Evolutionary conservation across 2,797 vertebrate species (phyloP).

Genomic region (Calcarius lapponicus): DNA sequence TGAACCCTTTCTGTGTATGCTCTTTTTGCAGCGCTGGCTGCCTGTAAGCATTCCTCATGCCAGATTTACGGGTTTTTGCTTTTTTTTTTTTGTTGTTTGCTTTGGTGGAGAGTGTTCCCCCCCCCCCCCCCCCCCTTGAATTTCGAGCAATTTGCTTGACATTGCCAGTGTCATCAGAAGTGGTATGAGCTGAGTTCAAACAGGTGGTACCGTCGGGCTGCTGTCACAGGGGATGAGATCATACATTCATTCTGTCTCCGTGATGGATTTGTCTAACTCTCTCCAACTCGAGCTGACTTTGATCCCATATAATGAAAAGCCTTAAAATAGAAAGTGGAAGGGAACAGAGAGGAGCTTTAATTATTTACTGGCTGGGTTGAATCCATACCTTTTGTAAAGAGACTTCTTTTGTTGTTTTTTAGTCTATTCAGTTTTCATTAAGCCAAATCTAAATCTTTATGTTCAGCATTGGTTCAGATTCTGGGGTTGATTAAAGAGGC

Average conservation of each 20-base stretch:
- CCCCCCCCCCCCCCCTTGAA: neutral
- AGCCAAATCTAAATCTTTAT: conserved; percentile 46
- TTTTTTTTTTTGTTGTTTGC: neutral
- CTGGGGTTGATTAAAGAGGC: conserved; percentile 24
- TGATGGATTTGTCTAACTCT: conserved; percentile 52
- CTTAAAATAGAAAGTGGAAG: conserved; percentile 41
- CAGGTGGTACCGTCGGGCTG: neutral
- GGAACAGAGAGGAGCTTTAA: conserved; percentile 57
- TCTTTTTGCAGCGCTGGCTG: neutral
- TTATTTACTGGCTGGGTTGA: conserved; percentile 41
- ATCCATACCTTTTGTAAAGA: conserved; percentile 46
- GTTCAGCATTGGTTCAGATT: conserved; percentile 34
- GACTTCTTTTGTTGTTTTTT: conserved; percentile 44
- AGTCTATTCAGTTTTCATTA: conserved; percentile 56
- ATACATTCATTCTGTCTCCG: neutral
- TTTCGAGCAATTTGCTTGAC: neutral
- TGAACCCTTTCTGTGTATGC: neutral
- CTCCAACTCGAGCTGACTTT: conserved; percentile 59
- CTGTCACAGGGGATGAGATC: conserved; percentile 32
- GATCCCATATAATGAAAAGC: conserved; percentile 53
- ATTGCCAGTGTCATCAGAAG: conserved; percentile 14
- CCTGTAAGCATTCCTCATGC: neutral
- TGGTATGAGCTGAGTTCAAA: neutral
- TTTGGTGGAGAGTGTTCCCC: neutral
- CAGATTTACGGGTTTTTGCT: neutral